Base-by-base conservation (phyloP, 2,113 vertebrate species). In the Silurus asotus region DNA sequence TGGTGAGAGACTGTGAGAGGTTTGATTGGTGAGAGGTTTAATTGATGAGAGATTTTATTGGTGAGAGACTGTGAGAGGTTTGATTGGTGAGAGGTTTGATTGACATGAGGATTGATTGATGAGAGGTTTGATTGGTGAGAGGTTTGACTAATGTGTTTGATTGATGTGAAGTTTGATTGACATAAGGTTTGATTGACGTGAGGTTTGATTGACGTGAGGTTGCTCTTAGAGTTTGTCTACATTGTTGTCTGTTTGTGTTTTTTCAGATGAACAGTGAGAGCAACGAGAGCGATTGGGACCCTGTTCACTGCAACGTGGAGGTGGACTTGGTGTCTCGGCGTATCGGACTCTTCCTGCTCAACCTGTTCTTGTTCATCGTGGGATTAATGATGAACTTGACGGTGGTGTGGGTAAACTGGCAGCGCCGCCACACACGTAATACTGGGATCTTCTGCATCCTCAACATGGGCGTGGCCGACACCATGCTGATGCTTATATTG, bases 341-440 rank as follows among this genome's bases (percentile, higher is more conserved):
- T 0, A 94, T 97, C 8, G 81, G 90, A 75, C 96, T 99, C 86
- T 98, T 99, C 88, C 92, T 97, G 48, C 90, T 98, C 87, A 97
- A 98, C 91, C 94, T 99, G 6, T 72, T 95, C 90, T 90, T 97
- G 88, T 98, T 99, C 5, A 91, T 97, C 91, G 94, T 95, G n/a
- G 98, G 97, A 81, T 90, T 99, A 91, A 94, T 96, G 91, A 96
- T 97, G 91, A 99, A 99, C 89, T 64, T 90, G 2, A 91, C 98
- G 0, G 97, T 98, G 48, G 85, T 99, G 48, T 98, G 96, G 90
- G 96, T 99, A 80, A 98, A 97, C 94, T 98, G 97, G 97, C 96
- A 95, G 7, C 91, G 94, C 0, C 89, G 95, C 2, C 95, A 91
- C 69, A 91, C 87, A 0, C 94, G 93, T 88, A 96, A 88, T 81